Evolutionary conservation across 2,888 invertebrate genomes (phyloP).

Genomic region (Odontocerum albicorne): DNA sequence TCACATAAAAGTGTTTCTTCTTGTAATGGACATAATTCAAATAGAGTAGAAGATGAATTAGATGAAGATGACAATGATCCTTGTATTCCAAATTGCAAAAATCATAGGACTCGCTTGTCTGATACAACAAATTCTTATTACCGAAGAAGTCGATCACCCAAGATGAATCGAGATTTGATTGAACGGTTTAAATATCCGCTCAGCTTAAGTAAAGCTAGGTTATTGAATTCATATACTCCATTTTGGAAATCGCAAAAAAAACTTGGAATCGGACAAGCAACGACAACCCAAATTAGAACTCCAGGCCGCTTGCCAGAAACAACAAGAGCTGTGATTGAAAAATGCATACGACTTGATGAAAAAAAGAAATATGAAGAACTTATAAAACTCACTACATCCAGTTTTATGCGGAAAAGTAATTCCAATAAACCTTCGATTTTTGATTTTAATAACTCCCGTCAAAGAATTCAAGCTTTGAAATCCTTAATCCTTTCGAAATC

Average conservation of each 20-base stretch:
- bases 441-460: slow-evolving; percentile 21
- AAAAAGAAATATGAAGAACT: slow-evolving; percentile 59
- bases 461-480: slow-evolving; percentile 14
- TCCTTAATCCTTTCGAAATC: slow-evolving; percentile 38
- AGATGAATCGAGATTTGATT: background rate
- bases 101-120: slow-evolving; percentile 4
- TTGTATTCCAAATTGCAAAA: slow-evolving; percentile 19
- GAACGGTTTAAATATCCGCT: slow-evolving; percentile 22
- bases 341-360: slow-evolving; percentile 60
- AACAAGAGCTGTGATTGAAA: slow-evolving; percentile 44
- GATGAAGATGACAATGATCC: slow-evolving; percentile 4
- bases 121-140: slow-evolving; percentile 3
- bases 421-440: slow-evolving; percentile 24
- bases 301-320: slow-evolving; percentile 1
- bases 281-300: background rate
- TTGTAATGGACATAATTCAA: background rate
- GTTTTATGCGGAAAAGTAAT: slow-evolving; percentile 30
- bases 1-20: background rate
- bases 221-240: slow-evolving; percentile 16
- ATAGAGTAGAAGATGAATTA: slow-evolving; percentile 2
- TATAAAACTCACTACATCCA: slow-evolving; percentile 41
- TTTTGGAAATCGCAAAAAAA: slow-evolving; percentile 25
- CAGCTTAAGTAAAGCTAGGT: slow-evolving; percentile 15
- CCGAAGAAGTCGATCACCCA: slow-evolving; percentile 4
- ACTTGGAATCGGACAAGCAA: background rate